Conservation (phyloP, 2,797 vertebrate species). For the Halcyon smyrnensis region DNA sequence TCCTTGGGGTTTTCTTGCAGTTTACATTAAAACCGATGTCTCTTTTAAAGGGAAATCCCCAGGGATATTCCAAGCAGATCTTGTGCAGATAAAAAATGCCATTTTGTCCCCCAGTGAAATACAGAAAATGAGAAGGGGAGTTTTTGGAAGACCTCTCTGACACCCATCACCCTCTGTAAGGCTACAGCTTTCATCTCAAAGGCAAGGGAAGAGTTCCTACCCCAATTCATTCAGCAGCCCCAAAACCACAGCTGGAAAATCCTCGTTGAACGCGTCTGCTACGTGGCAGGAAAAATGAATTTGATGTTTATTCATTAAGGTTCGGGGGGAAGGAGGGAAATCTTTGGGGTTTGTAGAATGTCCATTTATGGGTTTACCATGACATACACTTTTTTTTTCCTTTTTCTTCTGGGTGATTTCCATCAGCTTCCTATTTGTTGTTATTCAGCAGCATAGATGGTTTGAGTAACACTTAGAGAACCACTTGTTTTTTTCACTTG, state of each 20-base stretch:
- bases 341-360: neutral
- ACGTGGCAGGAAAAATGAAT: neutral
- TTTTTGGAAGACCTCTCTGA: neutral
- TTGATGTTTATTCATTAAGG: neutral
- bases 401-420: neutral
- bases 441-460: neutral
- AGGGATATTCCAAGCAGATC: neutral
- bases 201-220: neutral
- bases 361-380: neutral
- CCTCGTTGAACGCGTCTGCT: neutral
- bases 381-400: neutral
- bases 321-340: neutral
- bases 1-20: neutral
- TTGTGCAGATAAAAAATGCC: neutral
- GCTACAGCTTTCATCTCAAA: neutral
- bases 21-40: neutral
- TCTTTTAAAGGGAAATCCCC: neutral
- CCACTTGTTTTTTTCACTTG: neutral
- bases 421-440: neutral
- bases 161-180: neutral
- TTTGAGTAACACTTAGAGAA: neutral
- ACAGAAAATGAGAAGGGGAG: neutral
- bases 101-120: neutral
- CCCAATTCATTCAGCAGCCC: neutral
- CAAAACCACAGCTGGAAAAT: conserved; percentile 38